phyloP scores from a whole-genome alignment of 1,140 invertebrate species.

The Phymastichus coffea region DNA sequence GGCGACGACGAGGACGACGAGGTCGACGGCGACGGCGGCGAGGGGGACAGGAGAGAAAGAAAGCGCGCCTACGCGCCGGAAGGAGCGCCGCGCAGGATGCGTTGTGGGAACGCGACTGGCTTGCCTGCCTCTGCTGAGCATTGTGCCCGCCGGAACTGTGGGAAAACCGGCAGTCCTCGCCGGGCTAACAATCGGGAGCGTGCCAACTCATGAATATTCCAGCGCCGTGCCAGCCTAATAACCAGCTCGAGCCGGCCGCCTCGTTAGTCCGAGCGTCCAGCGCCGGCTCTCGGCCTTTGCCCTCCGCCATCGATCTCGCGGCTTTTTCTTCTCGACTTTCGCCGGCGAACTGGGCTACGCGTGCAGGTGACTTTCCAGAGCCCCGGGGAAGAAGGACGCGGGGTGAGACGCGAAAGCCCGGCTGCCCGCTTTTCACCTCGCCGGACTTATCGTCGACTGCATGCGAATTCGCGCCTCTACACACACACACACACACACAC shows the following conservation, averaged over 20 bases:
- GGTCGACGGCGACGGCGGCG: no score
- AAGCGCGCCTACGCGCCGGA: slow-evolving; percentile 26
- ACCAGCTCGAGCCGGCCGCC: no score
- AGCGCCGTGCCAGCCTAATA: not conserved
- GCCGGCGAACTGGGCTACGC: slow-evolving; percentile 10
- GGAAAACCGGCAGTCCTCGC: slow-evolving; percentile 38
- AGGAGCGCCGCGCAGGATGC: slow-evolving; percentile 43
- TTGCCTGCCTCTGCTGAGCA: no score
- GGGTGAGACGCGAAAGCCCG: not conserved
- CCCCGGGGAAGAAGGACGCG: not conserved
- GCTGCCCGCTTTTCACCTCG: no score
- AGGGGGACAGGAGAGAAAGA: no score
- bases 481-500: no score
- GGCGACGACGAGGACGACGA: no score
- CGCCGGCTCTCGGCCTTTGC: no score
- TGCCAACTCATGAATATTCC: slow-evolving; percentile 33
- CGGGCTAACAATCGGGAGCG: slow-evolving; percentile 1
- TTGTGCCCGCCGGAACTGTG: slow-evolving; percentile 46
- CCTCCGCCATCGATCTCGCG: no score
- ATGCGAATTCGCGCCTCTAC: no score
- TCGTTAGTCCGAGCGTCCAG: no score
- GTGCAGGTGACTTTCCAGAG: slow-evolving; percentile 15
- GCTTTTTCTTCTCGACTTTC: slow-evolving; percentile 1
- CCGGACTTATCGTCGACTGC: no score
- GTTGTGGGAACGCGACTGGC: slow-evolving; percentile 40